These are phyloP conservation scores for Halesus radiatus DNA, from an alignment of 1,140 invertebrate species.

Conservation along the genomic window DNA sequence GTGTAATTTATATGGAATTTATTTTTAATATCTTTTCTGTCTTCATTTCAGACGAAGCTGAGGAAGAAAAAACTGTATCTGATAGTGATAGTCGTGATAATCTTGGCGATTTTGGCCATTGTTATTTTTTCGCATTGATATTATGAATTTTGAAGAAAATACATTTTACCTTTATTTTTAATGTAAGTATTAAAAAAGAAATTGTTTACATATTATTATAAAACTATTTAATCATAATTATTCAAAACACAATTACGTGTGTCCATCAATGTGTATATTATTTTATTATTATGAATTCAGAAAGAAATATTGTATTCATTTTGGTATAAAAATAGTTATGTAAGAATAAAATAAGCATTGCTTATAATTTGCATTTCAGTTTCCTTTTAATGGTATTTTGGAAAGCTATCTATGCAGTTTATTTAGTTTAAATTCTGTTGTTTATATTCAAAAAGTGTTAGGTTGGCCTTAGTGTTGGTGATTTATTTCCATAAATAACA, in stretches of 20 bases:
- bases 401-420: no score
- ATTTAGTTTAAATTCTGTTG: no score
- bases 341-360: no score
- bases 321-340: no score
- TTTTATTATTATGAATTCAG: not conserved
- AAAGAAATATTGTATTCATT: no score
- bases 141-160: constrained; percentile 4
- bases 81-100: constrained; percentile 75
- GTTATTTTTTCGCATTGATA: constrained; percentile 68
- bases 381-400: no score
- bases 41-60: constrained; percentile 79
- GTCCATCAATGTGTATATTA: not conserved
- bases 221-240: not conserved
- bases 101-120: constrained; percentile 81
- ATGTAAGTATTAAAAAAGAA: constrained; percentile 1
- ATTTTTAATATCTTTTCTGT: not conserved
- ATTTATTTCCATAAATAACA: no score
- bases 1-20: not conserved
- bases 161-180: not conserved
- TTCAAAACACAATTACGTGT: not conserved
- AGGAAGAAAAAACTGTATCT: constrained; percentile 89
- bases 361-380: no score
- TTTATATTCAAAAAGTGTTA: no score
- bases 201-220: not conserved
- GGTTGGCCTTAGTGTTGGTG: no score